Evolutionary conservation across 1,140 invertebrate species (phyloP), one percentile per base, ranked within the genome.

Genomic region (Artemia franciscana): DNA sequence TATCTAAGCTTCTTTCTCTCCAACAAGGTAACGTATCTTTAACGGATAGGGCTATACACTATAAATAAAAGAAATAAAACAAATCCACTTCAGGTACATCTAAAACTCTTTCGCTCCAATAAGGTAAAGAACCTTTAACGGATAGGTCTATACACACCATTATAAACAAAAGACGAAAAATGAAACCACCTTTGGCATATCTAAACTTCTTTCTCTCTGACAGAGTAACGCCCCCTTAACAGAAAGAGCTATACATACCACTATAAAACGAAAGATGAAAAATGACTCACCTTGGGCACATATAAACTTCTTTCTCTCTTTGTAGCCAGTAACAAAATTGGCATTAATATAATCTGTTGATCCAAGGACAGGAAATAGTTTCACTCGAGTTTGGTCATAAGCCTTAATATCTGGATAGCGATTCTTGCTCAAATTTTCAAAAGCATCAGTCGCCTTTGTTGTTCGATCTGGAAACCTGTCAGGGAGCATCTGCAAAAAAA

Each of bases 201-300:
- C 92, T 91, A 69, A 91, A 93, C 68, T 88, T 87, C 69, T 92
- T 92, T n/a, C 86, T 75, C 69, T 90, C 86, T n/a, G n/a, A n/a
- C n/a, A n/a, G n/a, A n/a, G n/a, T n/a, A n/a, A n/a, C n/a, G n/a
- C n/a, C n/a, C n/a, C n/a, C n/a, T n/a, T n/a, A n/a, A n/a, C n/a
- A n/a, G n/a, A n/a, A n/a, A n/a, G n/a, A n/a, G n/a, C n/a, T n/a
- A n/a, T n/a, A n/a, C n/a, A n/a, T n/a, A n/a, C n/a, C n/a, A n/a
- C n/a, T n/a, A n/a, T n/a, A n/a, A n/a, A n/a, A n/a, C n/a, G n/a
- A n/a, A n/a, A 9, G 27, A 12, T 56, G n/a, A n/a, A 18, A 24
- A 21, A 57, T 28, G 1, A 63, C 59, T 66, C 67, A 69, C 74
- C 88, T 77, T 91, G 88, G 9, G 89, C 88, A 73, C 89, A 93